Evolutionary conservation across 2,113 vertebrate species (phyloP).

Genomic region (Seriola dumerili): DNA sequence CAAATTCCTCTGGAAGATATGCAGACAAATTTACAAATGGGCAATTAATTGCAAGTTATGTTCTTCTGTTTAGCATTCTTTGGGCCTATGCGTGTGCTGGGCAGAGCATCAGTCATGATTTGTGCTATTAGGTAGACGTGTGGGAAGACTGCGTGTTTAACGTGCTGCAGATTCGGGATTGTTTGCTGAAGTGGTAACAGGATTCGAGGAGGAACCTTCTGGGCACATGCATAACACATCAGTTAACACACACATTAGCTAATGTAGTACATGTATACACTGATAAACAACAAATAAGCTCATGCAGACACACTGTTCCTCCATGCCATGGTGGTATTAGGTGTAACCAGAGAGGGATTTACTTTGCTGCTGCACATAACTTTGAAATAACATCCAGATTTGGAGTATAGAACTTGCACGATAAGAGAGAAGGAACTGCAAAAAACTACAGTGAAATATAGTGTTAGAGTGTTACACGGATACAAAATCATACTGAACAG

Average conservation of each 20-base stretch:
- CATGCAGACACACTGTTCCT: conserved; percentile 10
- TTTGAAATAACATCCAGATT: conserved; percentile 37
- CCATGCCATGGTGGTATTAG: conserved; percentile 24
- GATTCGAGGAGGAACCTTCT: conserved; percentile 33
- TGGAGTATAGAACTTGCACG: conserved; percentile 23
- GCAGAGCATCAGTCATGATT: conserved; percentile 65
- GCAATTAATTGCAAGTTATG: conserved; percentile 50
- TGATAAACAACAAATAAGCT: conserved; percentile 44
- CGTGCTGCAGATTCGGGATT: conserved; percentile 48
- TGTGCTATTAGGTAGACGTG: conserved; percentile 56
- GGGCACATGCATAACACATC: conserved; percentile 20
- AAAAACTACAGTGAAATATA: conserved; percentile 38
- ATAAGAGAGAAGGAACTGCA: conserved; percentile 7
- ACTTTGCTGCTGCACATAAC: conserved; percentile 14
- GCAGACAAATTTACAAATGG: conserved; percentile 52
- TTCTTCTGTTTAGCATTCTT: conserved; percentile 62
- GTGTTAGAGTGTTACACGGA: conserved; percentile 6
- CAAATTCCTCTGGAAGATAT: conserved; percentile 44
- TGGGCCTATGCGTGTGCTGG: conserved; percentile 24
- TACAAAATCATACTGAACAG: conserved; percentile 39
- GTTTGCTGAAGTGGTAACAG: conserved; percentile 42
- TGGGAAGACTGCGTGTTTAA: conserved; percentile 53
- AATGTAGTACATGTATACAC: conserved; percentile 14
- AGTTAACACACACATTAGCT: conserved; percentile 24
- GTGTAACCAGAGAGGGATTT: conserved; percentile 29